Percentiles rank a stretch among this genome's conserved stretches.
Evolutionary conservation across 2,113 vertebrate genomes (phyloP).

Genomic region (Gopherus evgoodei): DNA sequence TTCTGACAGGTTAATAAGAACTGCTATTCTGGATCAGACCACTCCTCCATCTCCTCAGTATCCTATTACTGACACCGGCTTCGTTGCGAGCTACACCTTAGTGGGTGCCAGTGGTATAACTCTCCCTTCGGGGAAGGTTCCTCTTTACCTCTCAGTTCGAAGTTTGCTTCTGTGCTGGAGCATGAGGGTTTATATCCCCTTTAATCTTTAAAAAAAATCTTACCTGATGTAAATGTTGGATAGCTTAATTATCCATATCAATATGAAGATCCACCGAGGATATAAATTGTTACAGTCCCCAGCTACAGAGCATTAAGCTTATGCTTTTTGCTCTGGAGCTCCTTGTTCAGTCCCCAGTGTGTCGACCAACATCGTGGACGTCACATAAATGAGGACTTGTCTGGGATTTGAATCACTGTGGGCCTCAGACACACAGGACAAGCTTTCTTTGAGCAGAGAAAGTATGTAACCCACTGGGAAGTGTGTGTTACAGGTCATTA

Average conservation of each 20-base stretch:
- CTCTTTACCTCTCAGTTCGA: background rate
- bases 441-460: too few species aligned
- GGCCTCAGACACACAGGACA: too few species aligned
- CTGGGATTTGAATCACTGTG: too few species aligned
- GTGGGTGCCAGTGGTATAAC: background rate
- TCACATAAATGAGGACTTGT: too few species aligned
- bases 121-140: background rate
- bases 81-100: background rate
- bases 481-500: too few species aligned
- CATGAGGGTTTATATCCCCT: background rate
- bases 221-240: background rate
- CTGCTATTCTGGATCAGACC: background rate
- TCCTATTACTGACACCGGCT: fast-evolving
- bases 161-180: background rate
- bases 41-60: fast-evolving
- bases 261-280: too few species aligned
- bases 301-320: too few species aligned
- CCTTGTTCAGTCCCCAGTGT: too few species aligned
- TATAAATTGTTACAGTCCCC: too few species aligned
- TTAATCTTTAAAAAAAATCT: background rate
- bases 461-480: too few species aligned
- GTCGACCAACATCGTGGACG: too few species aligned
- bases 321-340: too few species aligned
- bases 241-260: background rate
- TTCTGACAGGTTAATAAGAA: background rate